Conservation (phyloP, 1,140 invertebrate genomes). For the Drosophila lacteicornis region DNA sequence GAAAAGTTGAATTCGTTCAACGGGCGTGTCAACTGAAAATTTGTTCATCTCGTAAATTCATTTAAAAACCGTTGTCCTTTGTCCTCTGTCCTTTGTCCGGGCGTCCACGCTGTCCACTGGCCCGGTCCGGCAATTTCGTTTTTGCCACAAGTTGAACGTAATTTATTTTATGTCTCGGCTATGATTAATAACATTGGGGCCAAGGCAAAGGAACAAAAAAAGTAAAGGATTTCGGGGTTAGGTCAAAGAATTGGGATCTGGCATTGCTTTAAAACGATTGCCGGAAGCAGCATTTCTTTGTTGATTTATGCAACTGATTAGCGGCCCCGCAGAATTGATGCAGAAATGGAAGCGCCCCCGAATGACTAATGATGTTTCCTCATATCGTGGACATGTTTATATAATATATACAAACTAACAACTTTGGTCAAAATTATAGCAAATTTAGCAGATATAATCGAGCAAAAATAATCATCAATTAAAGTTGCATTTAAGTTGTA, state of each 20-base stretch:
- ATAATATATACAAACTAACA: conserved; percentile 11
- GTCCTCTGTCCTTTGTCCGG: conserved; percentile 29
- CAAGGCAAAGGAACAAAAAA: conserved; percentile 37
- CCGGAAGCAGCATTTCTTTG: conserved; percentile 58
- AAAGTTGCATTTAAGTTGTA: too few relatives aligned
- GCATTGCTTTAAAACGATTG: conserved; percentile 63
- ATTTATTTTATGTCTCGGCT: conserved; percentile 80
- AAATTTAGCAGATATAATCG: too few relatives aligned
- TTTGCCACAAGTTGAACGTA: conserved; percentile 74
- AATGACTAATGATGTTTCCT: conserved; percentile 72
- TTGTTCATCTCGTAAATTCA: conserved; percentile 82
- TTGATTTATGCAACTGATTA: conserved; percentile 82
- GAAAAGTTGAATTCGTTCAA: conserved; percentile 67
- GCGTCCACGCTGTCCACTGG: conserved; percentile 28
- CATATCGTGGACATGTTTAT: conserved; percentile 18
- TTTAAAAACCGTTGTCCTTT: conserved; percentile 60
- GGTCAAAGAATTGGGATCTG: conserved; percentile 57
- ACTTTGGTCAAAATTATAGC: too few relatives aligned
- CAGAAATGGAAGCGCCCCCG: conserved; percentile 62
- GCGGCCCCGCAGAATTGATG: conserved; percentile 63
- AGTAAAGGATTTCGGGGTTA: conserved; percentile 55
- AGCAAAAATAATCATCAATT: too few relatives aligned
- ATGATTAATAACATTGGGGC: conserved; percentile 73
- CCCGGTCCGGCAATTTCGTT: conserved; percentile 60
- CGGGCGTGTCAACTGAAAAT: conserved; percentile 76